phyloP scores from a whole-genome alignment of 35 echinoderm and acorn worm genomes.

The Apostichopus parvimensis region DNA sequence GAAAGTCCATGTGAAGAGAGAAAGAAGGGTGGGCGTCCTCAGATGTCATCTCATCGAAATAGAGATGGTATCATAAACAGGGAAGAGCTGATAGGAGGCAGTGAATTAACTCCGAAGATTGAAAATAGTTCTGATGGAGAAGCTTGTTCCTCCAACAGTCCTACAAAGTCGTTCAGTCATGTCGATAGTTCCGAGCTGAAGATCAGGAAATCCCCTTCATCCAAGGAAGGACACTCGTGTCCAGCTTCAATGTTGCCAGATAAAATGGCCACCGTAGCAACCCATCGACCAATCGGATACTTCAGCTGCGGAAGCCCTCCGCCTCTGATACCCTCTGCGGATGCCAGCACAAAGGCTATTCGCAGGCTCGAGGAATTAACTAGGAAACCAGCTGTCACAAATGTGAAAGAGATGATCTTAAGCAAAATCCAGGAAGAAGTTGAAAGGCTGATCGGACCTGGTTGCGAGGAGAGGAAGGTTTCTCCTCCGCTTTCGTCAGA shows the following conservation, averaged over 20 bases:
- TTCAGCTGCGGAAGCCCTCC: slow-evolving; percentile 9
- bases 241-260: not conserved
- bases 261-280: not conserved
- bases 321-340: slow-evolving; percentile 21
- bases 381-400: slow-evolving; percentile 43
- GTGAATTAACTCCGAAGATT: not conserved
- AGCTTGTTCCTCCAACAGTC: not conserved
- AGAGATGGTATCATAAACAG: not conserved
- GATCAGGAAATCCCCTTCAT: not conserved
- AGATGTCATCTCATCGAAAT: not conserved
- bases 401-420: slow-evolving; percentile 52
- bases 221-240: not conserved
- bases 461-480: not conserved
- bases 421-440: slow-evolving; percentile 52
- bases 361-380: slow-evolving; percentile 47
- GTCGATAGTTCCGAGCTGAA: not conserved
- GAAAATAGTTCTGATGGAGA: not conserved
- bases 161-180: not conserved
- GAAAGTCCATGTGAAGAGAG: not conserved
- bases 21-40: not conserved
- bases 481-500: not conserved
- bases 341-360: slow-evolving; percentile 47
- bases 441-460: slow-evolving; percentile 21
- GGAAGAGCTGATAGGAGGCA: not conserved
- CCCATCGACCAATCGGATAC: slow-evolving; percentile 3